These are phyloP conservation scores for Xiphorhynchus erythropygius DNA, from an alignment of 2,797 vertebrate species.

Conservation along the genomic window DNA sequence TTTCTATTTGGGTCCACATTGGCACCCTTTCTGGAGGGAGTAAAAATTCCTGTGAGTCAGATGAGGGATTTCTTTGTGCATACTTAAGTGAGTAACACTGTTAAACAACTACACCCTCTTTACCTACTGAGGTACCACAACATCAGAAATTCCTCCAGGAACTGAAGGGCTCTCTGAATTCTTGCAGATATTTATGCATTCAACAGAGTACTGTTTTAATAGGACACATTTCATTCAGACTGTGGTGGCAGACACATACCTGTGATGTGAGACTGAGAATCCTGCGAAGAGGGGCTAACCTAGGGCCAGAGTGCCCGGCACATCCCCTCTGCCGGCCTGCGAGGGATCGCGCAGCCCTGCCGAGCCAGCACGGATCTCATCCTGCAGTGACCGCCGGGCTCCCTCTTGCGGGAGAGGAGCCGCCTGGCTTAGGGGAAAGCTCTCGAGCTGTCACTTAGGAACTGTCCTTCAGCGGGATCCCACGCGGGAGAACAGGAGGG, in stretches of 20 bases:
- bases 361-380: accelerated
- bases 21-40: neutral
- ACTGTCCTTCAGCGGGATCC: neutral
- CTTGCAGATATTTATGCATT: neutral
- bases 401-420: constrained; percentile 31
- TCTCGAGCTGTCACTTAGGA: accelerated
- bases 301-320: accelerated
- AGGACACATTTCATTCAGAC: neutral
- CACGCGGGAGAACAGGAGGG: neutral
- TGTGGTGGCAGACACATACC: neutral
- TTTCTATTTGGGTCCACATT: neutral
- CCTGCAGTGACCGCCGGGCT: neutral
- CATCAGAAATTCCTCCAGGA: neutral
- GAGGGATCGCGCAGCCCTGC: neutral
- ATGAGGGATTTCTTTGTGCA: neutral
- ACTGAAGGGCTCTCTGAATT: neutral
- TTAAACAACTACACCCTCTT: neutral
- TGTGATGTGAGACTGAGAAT: neutral
- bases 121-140: neutral
- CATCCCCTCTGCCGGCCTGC: neutral
- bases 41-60: neutral
- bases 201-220: neutral
- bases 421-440: too few relatives aligned
- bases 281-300: neutral
- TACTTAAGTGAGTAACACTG: neutral